Conservation (phyloP, 2,797 vertebrate species). For the Trachurus trachurus region DNA sequence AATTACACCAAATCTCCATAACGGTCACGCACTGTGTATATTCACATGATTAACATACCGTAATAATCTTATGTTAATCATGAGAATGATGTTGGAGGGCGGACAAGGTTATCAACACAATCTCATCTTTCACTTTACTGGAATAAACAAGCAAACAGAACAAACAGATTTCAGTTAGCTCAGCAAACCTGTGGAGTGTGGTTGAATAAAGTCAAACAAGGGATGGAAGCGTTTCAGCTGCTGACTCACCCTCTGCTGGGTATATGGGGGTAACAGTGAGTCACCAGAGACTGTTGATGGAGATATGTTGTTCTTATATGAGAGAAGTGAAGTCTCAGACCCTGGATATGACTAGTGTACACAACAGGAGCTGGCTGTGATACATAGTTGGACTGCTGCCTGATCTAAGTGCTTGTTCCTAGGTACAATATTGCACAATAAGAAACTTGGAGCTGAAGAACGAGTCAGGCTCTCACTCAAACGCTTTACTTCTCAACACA, state of each 20-base stretch:
- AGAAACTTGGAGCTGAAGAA: conserved; percentile 4
- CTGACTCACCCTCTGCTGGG: conserved; percentile 64
- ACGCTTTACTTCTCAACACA: no score
- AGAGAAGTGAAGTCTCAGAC: background rate
- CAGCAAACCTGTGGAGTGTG: conserved; percentile 26
- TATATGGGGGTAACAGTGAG: conserved; percentile 56
- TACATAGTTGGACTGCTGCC: conserved; percentile 7
- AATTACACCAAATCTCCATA: background rate
- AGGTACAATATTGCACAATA: conserved; percentile 5
- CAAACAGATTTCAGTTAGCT: conserved; percentile 18
- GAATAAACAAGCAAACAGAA: conserved; percentile 22
- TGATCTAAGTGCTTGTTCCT: background rate
- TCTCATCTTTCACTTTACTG: conserved; percentile 7
- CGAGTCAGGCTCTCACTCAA: background rate
- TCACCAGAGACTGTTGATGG: conserved; percentile 55
- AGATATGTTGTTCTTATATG: conserved; percentile 36
- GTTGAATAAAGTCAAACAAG: conserved; percentile 63
- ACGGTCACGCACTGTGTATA: background rate
- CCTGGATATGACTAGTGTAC: conserved; percentile 9
- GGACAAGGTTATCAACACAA: background rate
- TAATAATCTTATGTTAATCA: no score
- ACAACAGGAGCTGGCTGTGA: conserved; percentile 4
- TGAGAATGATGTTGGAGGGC: conserved; percentile 3
- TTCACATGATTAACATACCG: background rate
- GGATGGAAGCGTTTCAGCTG: conserved; percentile 67